These are phyloP conservation scores for Basileuterus tristriatus DNA, from an alignment of 2,797 vertebrate species.

Conservation along the genomic window DNA sequence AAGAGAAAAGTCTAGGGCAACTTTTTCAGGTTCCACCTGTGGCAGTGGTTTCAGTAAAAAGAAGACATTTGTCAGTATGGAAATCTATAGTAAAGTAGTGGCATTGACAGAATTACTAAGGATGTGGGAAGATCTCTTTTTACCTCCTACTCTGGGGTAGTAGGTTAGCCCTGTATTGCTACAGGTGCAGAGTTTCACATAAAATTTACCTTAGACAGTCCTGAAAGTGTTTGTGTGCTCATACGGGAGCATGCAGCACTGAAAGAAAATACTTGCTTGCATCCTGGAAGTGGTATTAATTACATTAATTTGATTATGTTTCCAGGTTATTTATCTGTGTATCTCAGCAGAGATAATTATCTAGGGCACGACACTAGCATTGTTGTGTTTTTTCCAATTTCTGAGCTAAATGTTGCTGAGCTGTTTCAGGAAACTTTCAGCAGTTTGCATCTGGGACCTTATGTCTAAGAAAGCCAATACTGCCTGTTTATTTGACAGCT, in stretches of 20 bases:
- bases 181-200: neutral
- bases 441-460: neutral
- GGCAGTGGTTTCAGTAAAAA: neutral
- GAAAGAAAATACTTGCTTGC: neutral
- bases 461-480: neutral
- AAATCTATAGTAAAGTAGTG: neutral
- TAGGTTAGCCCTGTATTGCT: neutral
- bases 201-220: neutral
- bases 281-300: neutral
- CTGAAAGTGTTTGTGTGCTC: neutral
- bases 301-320: neutral
- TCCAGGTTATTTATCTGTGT: neutral
- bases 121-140: neutral
- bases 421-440: neutral
- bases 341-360: neutral
- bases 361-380: neutral
- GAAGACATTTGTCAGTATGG: neutral
- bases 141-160: neutral
- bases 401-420: neutral
- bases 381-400: neutral
- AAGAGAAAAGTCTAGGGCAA: neutral
- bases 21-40: neutral
- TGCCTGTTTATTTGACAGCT: neutral
- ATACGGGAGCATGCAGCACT: neutral
- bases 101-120: neutral